Conservation (phyloP, 92 coral and sea anemone species). For the Ricordea florida region DNA sequence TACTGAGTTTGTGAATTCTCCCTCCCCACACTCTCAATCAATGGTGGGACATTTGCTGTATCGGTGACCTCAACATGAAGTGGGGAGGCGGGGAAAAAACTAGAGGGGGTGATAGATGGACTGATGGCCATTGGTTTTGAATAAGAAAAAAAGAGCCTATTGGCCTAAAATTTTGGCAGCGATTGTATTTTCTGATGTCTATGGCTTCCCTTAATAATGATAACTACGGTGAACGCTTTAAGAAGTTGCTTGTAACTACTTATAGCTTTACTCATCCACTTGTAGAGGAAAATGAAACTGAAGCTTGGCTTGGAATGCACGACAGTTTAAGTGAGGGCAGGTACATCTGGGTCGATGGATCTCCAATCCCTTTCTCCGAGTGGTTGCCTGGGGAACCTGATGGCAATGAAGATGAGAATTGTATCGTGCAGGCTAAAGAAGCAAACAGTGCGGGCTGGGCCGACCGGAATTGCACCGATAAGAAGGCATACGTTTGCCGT, state of each 20-base stretch:
- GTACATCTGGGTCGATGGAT: slow-evolving; percentile 73
- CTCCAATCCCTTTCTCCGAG: slow-evolving; percentile 60
- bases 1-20: too few species aligned
- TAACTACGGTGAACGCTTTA: background rate
- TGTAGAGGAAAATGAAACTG: slow-evolving; percentile 35
- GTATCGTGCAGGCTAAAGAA: slow-evolving; percentile 68
- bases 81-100: too few species aligned
- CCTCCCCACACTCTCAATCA: too few species aligned
- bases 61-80: too few species aligned
- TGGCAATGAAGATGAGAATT: slow-evolving; percentile 66
- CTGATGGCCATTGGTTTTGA: too few species aligned
- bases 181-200: too few species aligned
- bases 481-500: slow-evolving; percentile 60
- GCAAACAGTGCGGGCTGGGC: slow-evolving; percentile 66
- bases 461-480: slow-evolving; percentile 66
- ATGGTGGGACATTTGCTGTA: too few species aligned
- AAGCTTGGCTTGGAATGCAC: slow-evolving; percentile 81
- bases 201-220: too few species aligned
- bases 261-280: background rate
- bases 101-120: too few species aligned
- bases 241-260: background rate
- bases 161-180: too few species aligned
- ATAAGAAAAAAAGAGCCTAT: too few species aligned
- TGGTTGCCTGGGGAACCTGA: slow-evolving; percentile 78
- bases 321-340: slow-evolving; percentile 66